Percentiles rank a stretch among this genome's conserved stretches.
phyloP scores from a whole-genome alignment of 2,113 vertebrate genomes.

The Gambusia holbrooki region DNA sequence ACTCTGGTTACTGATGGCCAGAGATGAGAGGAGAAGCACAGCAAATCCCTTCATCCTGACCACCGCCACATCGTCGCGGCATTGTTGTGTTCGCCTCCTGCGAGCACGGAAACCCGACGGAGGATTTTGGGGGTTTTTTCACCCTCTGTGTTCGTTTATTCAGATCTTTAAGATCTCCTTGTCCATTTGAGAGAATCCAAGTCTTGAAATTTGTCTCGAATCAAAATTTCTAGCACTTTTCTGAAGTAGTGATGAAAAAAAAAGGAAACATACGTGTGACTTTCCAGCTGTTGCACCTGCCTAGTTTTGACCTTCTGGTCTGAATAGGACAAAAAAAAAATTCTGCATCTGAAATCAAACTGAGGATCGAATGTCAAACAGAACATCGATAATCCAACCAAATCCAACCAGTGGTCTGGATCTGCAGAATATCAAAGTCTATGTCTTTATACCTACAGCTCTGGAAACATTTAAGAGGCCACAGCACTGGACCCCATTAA shows the following conservation, averaged over 20 bases:
- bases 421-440: no score
- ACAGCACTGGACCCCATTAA: no score
- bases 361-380: background rate
- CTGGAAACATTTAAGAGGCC: no score
- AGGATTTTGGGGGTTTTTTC: background rate
- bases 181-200: background rate
- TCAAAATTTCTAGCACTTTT: no score
- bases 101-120: background rate
- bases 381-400: no score
- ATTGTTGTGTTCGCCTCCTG: constrained; percentile 29
- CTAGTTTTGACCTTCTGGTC: no score
- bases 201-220: background rate
- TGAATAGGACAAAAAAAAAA: no score
- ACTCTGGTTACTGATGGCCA: constrained; percentile 70
- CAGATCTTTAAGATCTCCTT: background rate
- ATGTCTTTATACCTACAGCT: no score
- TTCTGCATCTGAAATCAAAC: background rate
- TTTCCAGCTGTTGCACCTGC: no score
- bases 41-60: constrained; percentile 66
- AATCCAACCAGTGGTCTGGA: no score
- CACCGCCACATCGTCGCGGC: constrained; percentile 35
- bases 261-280: no score
- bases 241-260: no score
- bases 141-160: background rate
- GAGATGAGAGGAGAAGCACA: constrained; percentile 53